Base-by-base conservation (phyloP, 2,797 vertebrate genomes). In the Etheostoma nigrum region DNA sequence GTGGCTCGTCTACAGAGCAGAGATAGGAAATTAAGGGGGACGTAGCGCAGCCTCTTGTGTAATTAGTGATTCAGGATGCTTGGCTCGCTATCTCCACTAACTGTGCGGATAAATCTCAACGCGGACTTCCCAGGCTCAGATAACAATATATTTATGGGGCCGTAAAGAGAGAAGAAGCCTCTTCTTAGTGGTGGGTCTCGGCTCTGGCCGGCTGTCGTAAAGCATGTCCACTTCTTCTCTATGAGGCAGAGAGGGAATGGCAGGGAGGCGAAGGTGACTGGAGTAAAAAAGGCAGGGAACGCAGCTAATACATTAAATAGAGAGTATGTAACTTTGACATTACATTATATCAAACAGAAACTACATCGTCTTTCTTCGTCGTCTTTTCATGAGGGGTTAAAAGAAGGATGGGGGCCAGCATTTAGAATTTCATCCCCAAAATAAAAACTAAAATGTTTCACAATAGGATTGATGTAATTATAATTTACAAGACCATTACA, bases 61-160 rank as follows among this genome's bases (percentile, higher is more conserved):
- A 93, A 95, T 95, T 94, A 95, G 95, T 94, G 94, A 93, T 89
- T 91, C 84, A 85, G 88, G 92, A 95, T 90, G 93, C 94, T 91
- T 90, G 92, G 89, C 92, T 89, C 85, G 45, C 89, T 78, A 83
- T 89, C 88, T 74, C 77, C 84, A 73, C 93, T 94, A 94, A 95
- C 93, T 82, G 78, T 36, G 67, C 14, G 92, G 90, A 95, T 95
- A 95, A 95, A 95, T 96, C 94, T 96, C 84, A 27, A 33, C 40
- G 53, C 73, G 73, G 88, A 91, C 88, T 93, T 88, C 88, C 80
- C 81, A 79, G 89, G 86, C 86, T 83, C 91, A 82, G 91, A 94
- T 93, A 95, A 95, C 94, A 94, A 94, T 95, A 91, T 95, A 95
- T 95, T 95, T 95, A 95, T 95, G 91, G 83, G 88, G 89, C 87